Conservation (phyloP, 2,888 invertebrate species). For the Drosophila conformis region DNA sequence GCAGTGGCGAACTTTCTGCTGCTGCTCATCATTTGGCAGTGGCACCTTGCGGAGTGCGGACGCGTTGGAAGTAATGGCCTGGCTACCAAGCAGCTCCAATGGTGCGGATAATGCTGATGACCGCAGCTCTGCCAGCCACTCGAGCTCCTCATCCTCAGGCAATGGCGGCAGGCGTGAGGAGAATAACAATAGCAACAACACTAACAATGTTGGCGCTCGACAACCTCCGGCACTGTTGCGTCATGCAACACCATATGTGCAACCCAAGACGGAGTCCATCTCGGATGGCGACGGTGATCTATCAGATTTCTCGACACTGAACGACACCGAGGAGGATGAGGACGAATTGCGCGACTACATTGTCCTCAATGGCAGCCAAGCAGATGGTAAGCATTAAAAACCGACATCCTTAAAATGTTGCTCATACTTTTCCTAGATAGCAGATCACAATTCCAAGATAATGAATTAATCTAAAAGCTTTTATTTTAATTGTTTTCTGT, state of each 20-base stretch:
- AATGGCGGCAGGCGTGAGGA: constrained; percentile 39
- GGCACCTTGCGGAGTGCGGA: constrained; percentile 17
- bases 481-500: background rate
- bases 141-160: constrained; percentile 48
- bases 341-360: constrained; percentile 83
- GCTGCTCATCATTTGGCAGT: constrained; percentile 31
- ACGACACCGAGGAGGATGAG: constrained; percentile 92
- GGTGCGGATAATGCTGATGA: constrained; percentile 67
- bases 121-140: constrained; percentile 70
- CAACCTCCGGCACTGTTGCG: constrained; percentile 52
- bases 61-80: constrained; percentile 55
- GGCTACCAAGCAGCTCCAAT: constrained; percentile 68
- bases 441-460: background rate
- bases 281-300: constrained; percentile 83
- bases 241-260: constrained; percentile 63
- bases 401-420: background rate
- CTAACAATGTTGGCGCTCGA: constrained; percentile 5
- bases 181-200: constrained; percentile 8
- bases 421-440: background rate
- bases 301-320: constrained; percentile 89
- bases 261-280: constrained; percentile 82
- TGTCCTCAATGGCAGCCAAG: constrained; percentile 65
- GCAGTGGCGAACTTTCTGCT: background rate
- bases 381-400: constrained; percentile 65
- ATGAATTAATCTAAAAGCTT: background rate